Evolutionary conservation across 2,888 invertebrate genomes (phyloP).

Genomic region (Sicus ferrugineus): DNA sequence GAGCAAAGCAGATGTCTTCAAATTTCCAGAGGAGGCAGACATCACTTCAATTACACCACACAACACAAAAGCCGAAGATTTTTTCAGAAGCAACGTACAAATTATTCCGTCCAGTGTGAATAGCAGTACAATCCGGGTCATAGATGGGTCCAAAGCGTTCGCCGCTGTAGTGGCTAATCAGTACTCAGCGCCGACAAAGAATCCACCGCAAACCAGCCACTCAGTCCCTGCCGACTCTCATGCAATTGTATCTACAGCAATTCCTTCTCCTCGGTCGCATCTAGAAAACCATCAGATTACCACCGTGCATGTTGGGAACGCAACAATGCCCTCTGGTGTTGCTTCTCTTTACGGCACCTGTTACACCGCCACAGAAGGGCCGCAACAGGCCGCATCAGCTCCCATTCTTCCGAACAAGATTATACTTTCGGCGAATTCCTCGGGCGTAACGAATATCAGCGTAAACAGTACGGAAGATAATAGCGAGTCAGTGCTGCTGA

Average conservation of each 20-base stretch:
- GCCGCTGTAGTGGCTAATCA: slow-evolving; percentile 49
- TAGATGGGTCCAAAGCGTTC: background rate
- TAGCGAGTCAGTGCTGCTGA: slow-evolving; percentile 16
- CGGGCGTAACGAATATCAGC: slow-evolving; percentile 61
- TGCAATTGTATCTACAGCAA: slow-evolving; percentile 16
- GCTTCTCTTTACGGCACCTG: slow-evolving; percentile 45
- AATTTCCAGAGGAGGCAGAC: slow-evolving; percentile 54
- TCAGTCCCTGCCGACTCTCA: slow-evolving; percentile 35
- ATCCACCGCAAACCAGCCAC: slow-evolving; percentile 31
- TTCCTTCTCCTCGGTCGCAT: slow-evolving; percentile 33
- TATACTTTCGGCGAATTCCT: slow-evolving; percentile 59
- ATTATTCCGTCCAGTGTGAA: slow-evolving; percentile 64
- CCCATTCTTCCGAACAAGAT: slow-evolving; percentile 60
- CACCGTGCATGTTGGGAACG: slow-evolving; percentile 57
- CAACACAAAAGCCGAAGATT: slow-evolving; percentile 46
- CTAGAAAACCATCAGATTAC: slow-evolving; percentile 53
- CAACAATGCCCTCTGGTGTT: slow-evolving; percentile 35
- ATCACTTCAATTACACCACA: slow-evolving; percentile 35
- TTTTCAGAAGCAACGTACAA: slow-evolving; percentile 64
- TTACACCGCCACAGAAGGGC: slow-evolving; percentile 31
- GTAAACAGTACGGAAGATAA: slow-evolving; percentile 53
- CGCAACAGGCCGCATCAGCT: slow-evolving; percentile 45
- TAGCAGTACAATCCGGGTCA: slow-evolving; percentile 58
- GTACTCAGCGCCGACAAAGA: slow-evolving; percentile 56
- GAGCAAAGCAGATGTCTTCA: slow-evolving; percentile 55